Evolutionary conservation across 2,113 vertebrate species (phyloP), one percentile per base, ranked within the genome.

Genomic region (Syngnathus scovelli): DNA sequence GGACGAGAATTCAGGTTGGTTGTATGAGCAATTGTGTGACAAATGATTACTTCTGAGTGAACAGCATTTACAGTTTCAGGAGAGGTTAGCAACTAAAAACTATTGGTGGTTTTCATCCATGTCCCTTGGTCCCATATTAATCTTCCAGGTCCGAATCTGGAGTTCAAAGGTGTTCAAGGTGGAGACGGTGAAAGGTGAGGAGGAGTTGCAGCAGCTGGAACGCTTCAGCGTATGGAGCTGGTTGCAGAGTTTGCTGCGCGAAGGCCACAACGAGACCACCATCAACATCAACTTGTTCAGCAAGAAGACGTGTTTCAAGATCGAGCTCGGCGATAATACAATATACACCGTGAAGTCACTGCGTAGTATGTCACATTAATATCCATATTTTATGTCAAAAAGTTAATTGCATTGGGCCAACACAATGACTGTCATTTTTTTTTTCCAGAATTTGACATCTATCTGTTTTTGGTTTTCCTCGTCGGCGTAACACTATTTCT

Each of bases 1-100:
- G 96, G 96, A 96, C 94, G 0, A 89, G 90, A 76, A 92, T 91
- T 51, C 94, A 95, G 93, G 96, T 95, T 87, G 83, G 78, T 38
- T 4, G 0, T 6, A 23, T 46, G 21, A 72, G 16, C 18, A 49
- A 19, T 8, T 8, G 10, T 6, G 12, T 56, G 19, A 23, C 2
- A 54, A 21, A 23, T 54, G 5, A 46, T 46, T 12, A 46, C 27
- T 33, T 33, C 27, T 33, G 27, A 33, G 27, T 33, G 3, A 33
- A 33, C 27, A 3, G 27, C 27, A 33, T 33, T 33, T 33, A 33
- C 27, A 33, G 27, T 33, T 33, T 33, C 27, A 33, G 27, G 27
- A 33, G 27, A 33, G 27, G 3, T 33, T 33, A 33, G 36, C 16
- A 60, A 60, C 1, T 23, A 15, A 63, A 44, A 21, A 5, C 39